A percentile compares a stretch with the other conserved stretches of the same genome.
Evolutionary conservation across 2,113 vertebrate genomes (phyloP).

Genomic region (Protomyctophum bolini): DNA sequence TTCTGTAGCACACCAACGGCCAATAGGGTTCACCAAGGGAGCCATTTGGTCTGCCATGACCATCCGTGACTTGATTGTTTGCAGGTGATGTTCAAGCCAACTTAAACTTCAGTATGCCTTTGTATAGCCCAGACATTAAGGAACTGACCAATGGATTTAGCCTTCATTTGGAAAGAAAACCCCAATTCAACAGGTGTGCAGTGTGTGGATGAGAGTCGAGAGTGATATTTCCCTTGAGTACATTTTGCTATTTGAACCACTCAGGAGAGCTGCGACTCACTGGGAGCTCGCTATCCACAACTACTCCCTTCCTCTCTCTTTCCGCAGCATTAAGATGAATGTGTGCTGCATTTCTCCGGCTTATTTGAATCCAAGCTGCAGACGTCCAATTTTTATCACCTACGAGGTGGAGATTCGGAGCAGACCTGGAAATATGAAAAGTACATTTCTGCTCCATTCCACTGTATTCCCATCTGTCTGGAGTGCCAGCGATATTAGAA

Average conservation of each 20-base stretch:
- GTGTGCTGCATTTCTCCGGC: conserved; percentile 53
- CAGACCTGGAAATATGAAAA: conserved; percentile 56
- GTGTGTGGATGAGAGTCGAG: conserved; percentile 3
- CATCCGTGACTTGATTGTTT: conserved; percentile 21
- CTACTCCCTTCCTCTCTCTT: conserved; percentile 23
- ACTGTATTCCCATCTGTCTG: conserved; percentile 54
- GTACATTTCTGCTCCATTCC: conserved; percentile 57
- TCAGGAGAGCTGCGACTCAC: conserved; percentile 10
- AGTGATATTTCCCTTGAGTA: conserved; percentile 22
- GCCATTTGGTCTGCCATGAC: conserved; percentile 23
- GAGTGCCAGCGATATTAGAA: conserved; percentile 62
- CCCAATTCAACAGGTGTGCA: conserved; percentile 5
- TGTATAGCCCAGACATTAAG: not conserved
- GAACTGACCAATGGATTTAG: conserved; percentile 2
- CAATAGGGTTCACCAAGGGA: conserved; percentile 30
- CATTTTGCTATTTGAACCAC: conserved; percentile 4
- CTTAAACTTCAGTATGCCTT: conserved; percentile 2
- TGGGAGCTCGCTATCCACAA: conserved; percentile 12
- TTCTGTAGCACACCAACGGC: conserved; percentile 42
- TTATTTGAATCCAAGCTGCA: conserved; percentile 59
- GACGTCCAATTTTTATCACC: conserved; percentile 59
- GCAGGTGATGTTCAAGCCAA: conserved; percentile 4
- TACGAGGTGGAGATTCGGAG: conserved; percentile 59
- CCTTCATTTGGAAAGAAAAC: conserved; percentile 9
- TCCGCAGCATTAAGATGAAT: conserved; percentile 56